Percentiles rank a stretch among this genome's conserved stretches.
These are phyloP conservation scores for Falco biarmicus DNA, from an alignment of 2,797 vertebrate genomes.

Conservation along the genomic window DNA sequence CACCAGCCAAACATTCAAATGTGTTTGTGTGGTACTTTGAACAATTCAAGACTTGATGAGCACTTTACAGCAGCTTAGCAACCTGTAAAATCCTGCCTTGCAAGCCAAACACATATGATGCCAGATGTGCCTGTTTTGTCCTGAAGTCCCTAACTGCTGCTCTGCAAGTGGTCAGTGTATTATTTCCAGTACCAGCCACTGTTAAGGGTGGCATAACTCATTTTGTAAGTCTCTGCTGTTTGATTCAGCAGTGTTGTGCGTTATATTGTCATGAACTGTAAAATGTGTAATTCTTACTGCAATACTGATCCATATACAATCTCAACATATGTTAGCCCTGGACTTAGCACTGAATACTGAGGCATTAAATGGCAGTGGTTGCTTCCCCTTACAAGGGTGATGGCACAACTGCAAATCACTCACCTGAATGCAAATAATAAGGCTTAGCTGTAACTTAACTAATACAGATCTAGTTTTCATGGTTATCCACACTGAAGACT, in stretches of 20 bases:
- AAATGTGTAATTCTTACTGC: not conserved
- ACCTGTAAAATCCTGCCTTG: not conserved
- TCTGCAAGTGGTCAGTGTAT: not conserved
- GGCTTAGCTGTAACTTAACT: constrained; percentile 4
- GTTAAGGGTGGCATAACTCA: not conserved
- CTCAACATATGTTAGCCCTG: not conserved
- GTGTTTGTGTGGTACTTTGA: not conserved
- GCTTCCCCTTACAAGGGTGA: not conserved
- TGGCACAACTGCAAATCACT: not conserved
- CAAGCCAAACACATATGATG: not conserved
- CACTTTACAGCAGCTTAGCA: not conserved
- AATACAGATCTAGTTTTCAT: not conserved
- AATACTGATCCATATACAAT: not conserved
- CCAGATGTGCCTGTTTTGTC: not conserved
- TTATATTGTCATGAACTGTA: not conserved
- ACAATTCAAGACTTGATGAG: not conserved
- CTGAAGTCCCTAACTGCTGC: not conserved
- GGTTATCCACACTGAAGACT: not conserved
- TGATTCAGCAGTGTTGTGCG: not conserved
- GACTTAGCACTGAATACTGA: not conserved
- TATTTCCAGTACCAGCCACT: not conserved
- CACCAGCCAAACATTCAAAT: not conserved
- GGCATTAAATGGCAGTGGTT: not conserved
- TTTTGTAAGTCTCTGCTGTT: not conserved
- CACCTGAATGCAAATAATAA: not conserved